phyloP scores from a whole-genome alignment of 2,888 invertebrate species.

The Noctua comes region DNA sequence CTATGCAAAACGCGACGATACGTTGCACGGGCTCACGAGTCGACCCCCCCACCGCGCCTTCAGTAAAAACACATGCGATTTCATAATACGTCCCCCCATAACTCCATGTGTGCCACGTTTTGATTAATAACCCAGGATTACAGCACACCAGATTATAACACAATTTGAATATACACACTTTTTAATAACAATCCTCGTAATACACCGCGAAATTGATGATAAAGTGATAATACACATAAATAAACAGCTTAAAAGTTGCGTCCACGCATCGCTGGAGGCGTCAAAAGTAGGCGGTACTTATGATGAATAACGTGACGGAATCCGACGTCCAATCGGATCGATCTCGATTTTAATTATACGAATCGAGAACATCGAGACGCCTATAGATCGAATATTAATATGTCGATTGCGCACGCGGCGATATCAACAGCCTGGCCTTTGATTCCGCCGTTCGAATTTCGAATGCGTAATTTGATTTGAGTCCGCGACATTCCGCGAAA shows the following conservation, averaged over 20 bases:
- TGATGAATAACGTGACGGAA: conserved; percentile 89
- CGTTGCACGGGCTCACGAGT: conserved; percentile 85
- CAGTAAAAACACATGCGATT: conserved; percentile 85
- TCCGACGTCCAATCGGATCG: conserved; percentile 87
- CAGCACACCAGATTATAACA: conserved; percentile 76
- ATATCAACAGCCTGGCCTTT: conserved; percentile 82
- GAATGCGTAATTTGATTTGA: conserved; percentile 87
- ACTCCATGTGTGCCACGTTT: conserved; percentile 71
- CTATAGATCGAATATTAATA: conserved; percentile 89
- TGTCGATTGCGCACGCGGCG: conserved; percentile 85
- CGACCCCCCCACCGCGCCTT: conserved; percentile 76
- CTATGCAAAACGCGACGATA: conserved; percentile 90
- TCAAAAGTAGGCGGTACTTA: conserved; percentile 88
- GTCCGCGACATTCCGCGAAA: conserved; percentile 83
- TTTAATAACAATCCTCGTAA: conserved; percentile 74
- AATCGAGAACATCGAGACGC: conserved; percentile 87
- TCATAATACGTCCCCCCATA: conserved; percentile 79
- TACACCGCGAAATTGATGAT: conserved; percentile 74
- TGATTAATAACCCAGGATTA: conserved; percentile 83
- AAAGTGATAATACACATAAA: conserved; percentile 80
- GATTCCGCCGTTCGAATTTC: conserved; percentile 85
- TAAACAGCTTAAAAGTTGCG: conserved; percentile 84
- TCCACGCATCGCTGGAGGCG: conserved; percentile 88
- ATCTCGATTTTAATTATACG: conserved; percentile 90
- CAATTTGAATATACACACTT: conserved; percentile 72